Evolutionary conservation across 2,888 invertebrate genomes (phyloP).

Genomic region (Platypus cylindrus): DNA sequence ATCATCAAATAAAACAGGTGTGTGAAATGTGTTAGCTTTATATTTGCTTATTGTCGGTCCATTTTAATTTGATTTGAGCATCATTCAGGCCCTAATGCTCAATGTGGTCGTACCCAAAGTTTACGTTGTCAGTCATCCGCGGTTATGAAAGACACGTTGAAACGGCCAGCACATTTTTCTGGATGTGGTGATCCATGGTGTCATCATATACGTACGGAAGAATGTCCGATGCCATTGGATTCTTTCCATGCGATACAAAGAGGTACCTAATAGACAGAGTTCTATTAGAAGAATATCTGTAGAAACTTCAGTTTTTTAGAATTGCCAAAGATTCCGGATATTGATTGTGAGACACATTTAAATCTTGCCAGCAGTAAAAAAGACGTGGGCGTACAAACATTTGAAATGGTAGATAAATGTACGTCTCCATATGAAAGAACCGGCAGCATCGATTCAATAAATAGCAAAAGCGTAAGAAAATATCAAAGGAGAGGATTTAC

Average conservation of each 20-base stretch:
- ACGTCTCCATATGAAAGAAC: slow-evolving; percentile 31
- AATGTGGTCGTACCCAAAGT: slow-evolving; percentile 33
- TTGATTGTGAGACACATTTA: too few species aligned
- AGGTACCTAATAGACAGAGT: too few species aligned
- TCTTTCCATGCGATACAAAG: too few species aligned
- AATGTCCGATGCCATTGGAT: too few species aligned
- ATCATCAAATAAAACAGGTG: slow-evolving; percentile 38
- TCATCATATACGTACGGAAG: slow-evolving; percentile 30
- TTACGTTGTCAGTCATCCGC: slow-evolving; percentile 34
- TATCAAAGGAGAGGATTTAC: slow-evolving; percentile 11
- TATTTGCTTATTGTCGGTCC: too few species aligned
- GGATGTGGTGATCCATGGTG: slow-evolving; percentile 38
- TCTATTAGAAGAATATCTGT: too few species aligned
- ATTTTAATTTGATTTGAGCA: not conserved
- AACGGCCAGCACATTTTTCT: slow-evolving; percentile 23
- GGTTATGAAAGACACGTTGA: slow-evolving; percentile 18
- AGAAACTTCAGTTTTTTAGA: too few species aligned
- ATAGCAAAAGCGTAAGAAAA: slow-evolving; percentile 9
- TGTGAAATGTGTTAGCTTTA: slow-evolving; percentile 13
- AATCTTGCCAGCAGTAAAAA: slow-evolving; percentile 27
- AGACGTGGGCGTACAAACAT: slow-evolving; percentile 43
- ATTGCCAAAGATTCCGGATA: not conserved
- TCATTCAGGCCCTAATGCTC: slow-evolving; percentile 13
- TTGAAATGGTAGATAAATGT: slow-evolving; percentile 35
- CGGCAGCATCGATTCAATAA: slow-evolving; percentile 17